Evolutionary conservation across 2,888 invertebrate species (phyloP), one percentile per base, ranked within the genome.

Genomic region (Polydrusus cervinus): DNA sequence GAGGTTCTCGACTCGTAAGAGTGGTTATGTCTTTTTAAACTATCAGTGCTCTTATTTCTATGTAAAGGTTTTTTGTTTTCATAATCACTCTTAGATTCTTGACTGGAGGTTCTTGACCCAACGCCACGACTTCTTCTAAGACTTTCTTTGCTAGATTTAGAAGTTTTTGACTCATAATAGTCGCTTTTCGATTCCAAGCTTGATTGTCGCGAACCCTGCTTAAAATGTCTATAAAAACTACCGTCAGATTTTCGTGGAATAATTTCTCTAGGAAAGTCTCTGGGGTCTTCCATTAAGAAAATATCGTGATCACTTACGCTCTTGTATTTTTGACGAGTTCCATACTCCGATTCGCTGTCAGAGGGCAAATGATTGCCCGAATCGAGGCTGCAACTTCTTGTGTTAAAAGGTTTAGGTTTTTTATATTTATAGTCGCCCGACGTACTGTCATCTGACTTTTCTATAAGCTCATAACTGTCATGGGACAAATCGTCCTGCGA

Each of bases 401-500:
- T 84, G 72, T 85, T 87, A 14, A 85, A 81, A 5, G 84, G 79
- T 80, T 85, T 86, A 8, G 76, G 34, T 74, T 82, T 85, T 68
- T 84, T 84, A 74, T 85, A 84, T 71, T 85, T 85, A 60, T 83
- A 85, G 51, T 87, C 87, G 53, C 83, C 85, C 16, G 85, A 85
- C 30, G 85, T 84, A 76, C 89, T 88, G 83, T 92, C 93, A 81
- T 91, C 91, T 74, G 93, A 93, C 84, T 93, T 93, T 85, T 95
- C 95, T 76, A 95, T 88, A 25, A 96, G 87, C 85, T 96, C 96
- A 86, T 96, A 96, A 82, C 95, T 95, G 86, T 96, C 96, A 86
- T 96, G 95, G 40, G 95, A 95, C 38, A 95, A 88, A 87, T 96
- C 95, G 85, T 95, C 95, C 85, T 95, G 95, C 10, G 95, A 95